Evolutionary conservation across 2,797 vertebrate genomes (phyloP).

Genomic region (Urophycis tenuis): DNA sequence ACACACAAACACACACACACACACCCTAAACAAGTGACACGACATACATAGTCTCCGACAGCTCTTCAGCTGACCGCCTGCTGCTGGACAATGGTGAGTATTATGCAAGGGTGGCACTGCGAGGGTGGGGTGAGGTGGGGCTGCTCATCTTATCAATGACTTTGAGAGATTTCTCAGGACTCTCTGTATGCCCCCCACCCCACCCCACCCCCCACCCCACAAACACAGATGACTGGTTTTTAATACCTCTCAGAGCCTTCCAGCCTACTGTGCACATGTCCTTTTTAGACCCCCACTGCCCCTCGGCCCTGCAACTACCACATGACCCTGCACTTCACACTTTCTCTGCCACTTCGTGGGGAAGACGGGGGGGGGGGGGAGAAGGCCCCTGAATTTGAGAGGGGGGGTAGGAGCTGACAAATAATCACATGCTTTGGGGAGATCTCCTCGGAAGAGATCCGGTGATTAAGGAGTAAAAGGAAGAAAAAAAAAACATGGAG

Average conservation of each 20-base stretch:
- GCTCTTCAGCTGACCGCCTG: slow-evolving; percentile 46
- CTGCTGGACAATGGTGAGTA: slow-evolving; percentile 40
- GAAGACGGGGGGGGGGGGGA: slow-evolving; percentile 22
- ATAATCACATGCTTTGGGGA: slow-evolving; percentile 65
- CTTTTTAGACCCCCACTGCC: slow-evolving; percentile 54
- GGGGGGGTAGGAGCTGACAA: slow-evolving; percentile 55
- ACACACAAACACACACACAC: not conserved
- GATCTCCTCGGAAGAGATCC: slow-evolving; percentile 63
- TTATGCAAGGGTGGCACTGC: slow-evolving; percentile 28
- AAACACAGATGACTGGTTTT: slow-evolving; percentile 50
- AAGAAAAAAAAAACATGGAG: slow-evolving; percentile 37
- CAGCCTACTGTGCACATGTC: slow-evolving; percentile 50
- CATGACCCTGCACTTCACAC: slow-evolving; percentile 63
- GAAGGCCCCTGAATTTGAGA: slow-evolving; percentile 55
- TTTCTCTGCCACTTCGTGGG: slow-evolving; percentile 42
- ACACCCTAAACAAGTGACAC: slow-evolving; percentile 2
- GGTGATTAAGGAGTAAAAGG: slow-evolving; percentile 53
- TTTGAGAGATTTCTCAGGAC: slow-evolving; percentile 58
- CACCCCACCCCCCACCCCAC: slow-evolving; percentile 13
- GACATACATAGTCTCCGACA: slow-evolving; percentile 25
- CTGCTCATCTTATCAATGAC: slow-evolving; percentile 53
- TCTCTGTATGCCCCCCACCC: slow-evolving; percentile 34
- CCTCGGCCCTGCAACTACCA: slow-evolving; percentile 58
- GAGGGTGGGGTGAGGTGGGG: not conserved
- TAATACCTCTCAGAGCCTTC: slow-evolving; percentile 44